phyloP scores from a whole-genome alignment of 2,888 invertebrate genomes.

The Callyntrura guangdongensis region DNA sequence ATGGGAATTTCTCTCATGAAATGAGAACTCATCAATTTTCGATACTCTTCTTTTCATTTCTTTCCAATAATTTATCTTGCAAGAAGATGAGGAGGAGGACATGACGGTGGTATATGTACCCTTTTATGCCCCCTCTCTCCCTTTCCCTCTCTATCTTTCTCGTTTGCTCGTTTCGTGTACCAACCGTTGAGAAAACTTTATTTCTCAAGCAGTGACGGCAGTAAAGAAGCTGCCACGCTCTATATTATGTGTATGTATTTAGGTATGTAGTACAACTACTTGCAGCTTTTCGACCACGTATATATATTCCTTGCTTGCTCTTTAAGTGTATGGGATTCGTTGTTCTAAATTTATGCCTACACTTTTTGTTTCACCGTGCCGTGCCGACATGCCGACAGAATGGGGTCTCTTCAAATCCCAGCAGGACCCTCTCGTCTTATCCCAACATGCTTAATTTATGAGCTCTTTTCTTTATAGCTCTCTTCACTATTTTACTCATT shows the following conservation, averaged over 20 bases:
- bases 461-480: conserved; percentile 81
- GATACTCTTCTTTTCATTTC: conserved; percentile 70
- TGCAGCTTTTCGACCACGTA: neutral
- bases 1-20: conserved; percentile 45
- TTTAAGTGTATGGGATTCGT: conserved; percentile 45
- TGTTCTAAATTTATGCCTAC: conserved; percentile 81
- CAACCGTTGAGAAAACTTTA: conserved; percentile 38
- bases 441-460: conserved; percentile 84
- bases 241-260: no score
- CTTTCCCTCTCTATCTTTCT: neutral
- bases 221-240: conserved; percentile 1
- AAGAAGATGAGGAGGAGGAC: conserved; percentile 29
- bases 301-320: conserved; percentile 9
- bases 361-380: conserved; percentile 83
- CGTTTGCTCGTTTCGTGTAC: conserved; percentile 7
- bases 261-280: neutral
- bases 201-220: conserved; percentile 40
- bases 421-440: conserved; percentile 83
- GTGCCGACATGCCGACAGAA: conserved; percentile 83
- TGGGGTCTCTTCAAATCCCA: conserved; percentile 84
- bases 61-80: conserved; percentile 68
- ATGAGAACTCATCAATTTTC: conserved; percentile 73
- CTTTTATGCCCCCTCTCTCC: neutral
- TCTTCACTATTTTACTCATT: conserved; percentile 68
- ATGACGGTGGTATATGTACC: conserved; percentile 50